Evolutionary conservation across 2,888 invertebrate species (phyloP), one percentile per base, ranked within the genome.

Genomic region (Thecophora atra): DNA sequence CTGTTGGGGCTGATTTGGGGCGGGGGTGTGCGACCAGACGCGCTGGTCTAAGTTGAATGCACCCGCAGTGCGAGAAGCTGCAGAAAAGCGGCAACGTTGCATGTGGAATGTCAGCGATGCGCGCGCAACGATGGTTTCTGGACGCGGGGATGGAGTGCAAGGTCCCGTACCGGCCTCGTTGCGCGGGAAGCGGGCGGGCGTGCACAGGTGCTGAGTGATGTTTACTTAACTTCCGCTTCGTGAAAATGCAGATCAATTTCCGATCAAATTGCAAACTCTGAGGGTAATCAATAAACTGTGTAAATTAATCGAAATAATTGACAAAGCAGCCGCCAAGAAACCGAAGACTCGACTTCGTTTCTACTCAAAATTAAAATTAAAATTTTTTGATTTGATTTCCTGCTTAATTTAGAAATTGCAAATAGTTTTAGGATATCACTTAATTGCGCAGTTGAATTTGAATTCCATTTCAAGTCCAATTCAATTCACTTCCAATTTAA

Each of bases 151-250:
- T 11, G 26, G 0, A 11, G 44, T 17, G 15, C 17, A 37, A 17
- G 30, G 19, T 30, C 64, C 28, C 30, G 54, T 70, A n/a, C n/a
- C n/a, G n/a, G 63, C 54, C 37, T 37, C 6, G 7, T 11, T 26
- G 58, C 1, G 24, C 0, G 17, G 37, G 54, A 17, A n/a, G 28
- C 15, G 47, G 47, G 47, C 47, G 47, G 47, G 5, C 71, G 51
- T 71, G 65, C 62, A 73, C 77, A 83, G 84, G 82, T 83, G 82
- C 80, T 81, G 77, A 2, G 17, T 54, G 19, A 80, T 80, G 77
- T 80, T 81, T 81, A 82, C 81, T 82, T 84, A 79, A 83, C 83
- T 81, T 83, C 82, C 82, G 82, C 79, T 81, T 79, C 77, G 64
- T 69, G 62, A 37, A 65, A 56, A 37, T 69, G 58, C 42, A 42